Base-by-base conservation (phyloP, 2,888 invertebrate genomes). In the Lamproptera curius region DNA sequence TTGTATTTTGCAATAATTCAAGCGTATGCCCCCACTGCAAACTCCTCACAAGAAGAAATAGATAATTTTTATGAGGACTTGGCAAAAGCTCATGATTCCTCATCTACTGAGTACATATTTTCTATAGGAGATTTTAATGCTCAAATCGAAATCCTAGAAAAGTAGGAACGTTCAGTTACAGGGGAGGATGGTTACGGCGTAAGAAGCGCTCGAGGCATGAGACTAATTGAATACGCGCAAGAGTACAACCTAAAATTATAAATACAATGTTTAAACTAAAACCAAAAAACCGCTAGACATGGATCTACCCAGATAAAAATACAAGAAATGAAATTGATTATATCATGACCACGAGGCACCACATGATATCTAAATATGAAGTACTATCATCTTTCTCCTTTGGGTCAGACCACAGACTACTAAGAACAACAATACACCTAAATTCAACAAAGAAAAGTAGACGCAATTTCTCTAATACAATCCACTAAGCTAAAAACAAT, bases 81-180 rank as follows among this genome's bases (percentile, higher is more conserved):
- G 10, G 46, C 23, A 13, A 46, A 44, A 43, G 53, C 53, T 23
- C 52, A 56, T 15, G 42, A 50, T 4, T 40, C 37, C 11, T 34
- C 9, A 1, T 47, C 53, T 15, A 42, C 48, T 0, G 20, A 55
- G 8, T 16, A 57, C 36, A 17, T 50, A 9, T 28, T 55, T 11
- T 53, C 49, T 28, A 57, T 55, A 36, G 57, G 52, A 9, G 51
- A 53, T 40, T 56, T 54, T 16, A 58, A 52, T 41, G 52, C 55
- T 6, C 50, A 56, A 43, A 52, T 55, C 11, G 31, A 13, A 11
- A 31, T 2, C 5, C 31, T 13, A 1, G 6, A 11, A 11, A 14
- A 39, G 33, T 9, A 34, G 33, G 51, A 38, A 54, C 31, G 6
- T 11, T 11, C 11, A n/a, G 31, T n/a, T 10, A 31, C 11, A 1